Percentiles rank a stretch among this genome's conserved stretches.
phyloP scores from a whole-genome alignment of 2,113 vertebrate genomes.

The Macquaria ambigua region DNA sequence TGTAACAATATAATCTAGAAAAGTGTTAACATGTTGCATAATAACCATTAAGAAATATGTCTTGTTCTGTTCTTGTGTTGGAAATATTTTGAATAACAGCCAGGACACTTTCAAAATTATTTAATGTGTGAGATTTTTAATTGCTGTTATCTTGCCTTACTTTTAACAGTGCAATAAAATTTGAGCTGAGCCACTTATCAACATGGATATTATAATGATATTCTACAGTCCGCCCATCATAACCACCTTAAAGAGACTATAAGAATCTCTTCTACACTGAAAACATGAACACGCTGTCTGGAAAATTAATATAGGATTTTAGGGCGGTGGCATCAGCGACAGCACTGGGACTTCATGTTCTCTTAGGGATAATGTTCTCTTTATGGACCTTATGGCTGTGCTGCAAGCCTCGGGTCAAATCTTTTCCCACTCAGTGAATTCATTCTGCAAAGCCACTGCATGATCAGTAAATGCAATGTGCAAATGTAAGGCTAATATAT shows the following conservation, averaged over 20 bases:
- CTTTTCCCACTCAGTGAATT: conserved; percentile 45
- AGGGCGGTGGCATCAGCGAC: background rate
- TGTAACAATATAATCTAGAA: background rate
- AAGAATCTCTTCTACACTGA: background rate
- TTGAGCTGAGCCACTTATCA: conserved; percentile 2
- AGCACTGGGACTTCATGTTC: conserved; percentile 18
- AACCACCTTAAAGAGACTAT: background rate
- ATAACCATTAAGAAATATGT: background rate
- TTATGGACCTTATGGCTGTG: conserved; percentile 15
- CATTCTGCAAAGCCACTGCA: conserved; percentile 41
- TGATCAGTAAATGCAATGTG: conserved; percentile 58
- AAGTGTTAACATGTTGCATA: background rate
- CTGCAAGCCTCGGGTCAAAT: conserved; percentile 54
- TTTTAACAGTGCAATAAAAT: conserved; percentile 14
- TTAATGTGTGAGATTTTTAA: background rate
- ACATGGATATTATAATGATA: conserved; percentile 12
- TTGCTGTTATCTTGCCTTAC: background rate
- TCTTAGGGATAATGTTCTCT: conserved; percentile 34
- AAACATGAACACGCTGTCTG: background rate
- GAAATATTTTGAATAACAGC: too few species aligned
- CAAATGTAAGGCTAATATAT: conserved; percentile 72
- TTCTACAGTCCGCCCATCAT: conserved; percentile 5
- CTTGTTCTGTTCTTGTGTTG: too few species aligned
- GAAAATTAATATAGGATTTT: conserved; percentile 19
- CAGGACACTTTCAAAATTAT: too few species aligned